Percentiles rank a stretch among this genome's conserved stretches.
Evolutionary conservation across 2,797 vertebrate species (phyloP).

Genomic region (Micropoecilia bifurca): DNA sequence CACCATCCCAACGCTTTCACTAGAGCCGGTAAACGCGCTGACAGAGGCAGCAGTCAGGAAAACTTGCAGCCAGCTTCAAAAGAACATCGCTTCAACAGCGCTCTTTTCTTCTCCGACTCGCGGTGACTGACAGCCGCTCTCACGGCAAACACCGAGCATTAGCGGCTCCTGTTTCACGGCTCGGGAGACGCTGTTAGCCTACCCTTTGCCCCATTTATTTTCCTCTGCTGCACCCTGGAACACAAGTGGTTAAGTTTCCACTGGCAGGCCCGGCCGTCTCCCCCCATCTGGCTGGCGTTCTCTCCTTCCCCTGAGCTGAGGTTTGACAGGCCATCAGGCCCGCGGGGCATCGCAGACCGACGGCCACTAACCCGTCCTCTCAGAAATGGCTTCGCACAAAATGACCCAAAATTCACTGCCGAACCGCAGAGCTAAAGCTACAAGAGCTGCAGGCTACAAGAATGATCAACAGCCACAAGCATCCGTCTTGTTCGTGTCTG

Average conservation of each 20-base stretch:
- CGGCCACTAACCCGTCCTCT: conserved; percentile 41
- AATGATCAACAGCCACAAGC: conserved; percentile 16
- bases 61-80: conserved; percentile 36
- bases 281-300: conserved; percentile 71
- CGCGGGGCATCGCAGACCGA: conserved; percentile 60
- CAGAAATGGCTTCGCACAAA: conserved; percentile 18
- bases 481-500: conserved; percentile 33
- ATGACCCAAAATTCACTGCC: conserved; percentile 16
- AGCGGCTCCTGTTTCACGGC: conserved; percentile 64
- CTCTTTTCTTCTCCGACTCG: conserved; percentile 32
- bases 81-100: conserved; percentile 36
- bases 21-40: conserved; percentile 9
- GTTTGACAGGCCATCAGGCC: conserved; percentile 72
- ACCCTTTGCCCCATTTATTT: conserved; percentile 81
- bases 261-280: conserved; percentile 60
- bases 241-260: conserved; percentile 80
- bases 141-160: conserved; percentile 39
- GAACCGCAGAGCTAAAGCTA: conserved; percentile 1
- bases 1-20: not conserved
- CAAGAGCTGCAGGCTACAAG: not conserved
- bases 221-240: conserved; percentile 65
- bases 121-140: conserved; percentile 57
- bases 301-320: conserved; percentile 46
- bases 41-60: conserved; percentile 12
- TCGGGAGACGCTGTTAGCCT: conserved; percentile 75